A percentile compares a stretch with the other conserved stretches of the same genome.
Conservation (phyloP, 2,797 vertebrate genomes). For the Poeciliopsis gracilis region DNA sequence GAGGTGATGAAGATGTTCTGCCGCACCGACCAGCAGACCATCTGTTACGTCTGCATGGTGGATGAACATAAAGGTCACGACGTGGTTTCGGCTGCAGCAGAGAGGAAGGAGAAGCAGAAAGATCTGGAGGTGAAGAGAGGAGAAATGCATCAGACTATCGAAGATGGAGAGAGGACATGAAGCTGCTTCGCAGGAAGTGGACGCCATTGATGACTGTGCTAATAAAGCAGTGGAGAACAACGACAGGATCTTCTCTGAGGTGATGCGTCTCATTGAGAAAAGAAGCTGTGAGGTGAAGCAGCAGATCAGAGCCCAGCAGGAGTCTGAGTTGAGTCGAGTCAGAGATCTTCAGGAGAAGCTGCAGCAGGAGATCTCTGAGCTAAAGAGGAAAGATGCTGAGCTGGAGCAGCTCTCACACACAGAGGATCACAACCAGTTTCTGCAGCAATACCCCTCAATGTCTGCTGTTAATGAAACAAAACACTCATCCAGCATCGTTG, state of each 20-base stretch:
- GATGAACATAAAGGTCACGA: constrained; percentile 4
- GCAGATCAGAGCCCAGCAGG: not conserved
- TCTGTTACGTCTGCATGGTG: constrained; percentile 6
- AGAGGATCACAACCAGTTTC: constrained; percentile 3
- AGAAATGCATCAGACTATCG: too few species aligned
- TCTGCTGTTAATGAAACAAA: not conserved
- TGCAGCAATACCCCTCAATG: not conserved
- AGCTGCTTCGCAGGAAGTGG: constrained; percentile 1
- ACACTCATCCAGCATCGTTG: not conserved
- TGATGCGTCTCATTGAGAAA: not conserved
- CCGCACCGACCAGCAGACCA: not conserved
- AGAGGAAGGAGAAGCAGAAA: not conserved
- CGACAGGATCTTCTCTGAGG: not conserved
- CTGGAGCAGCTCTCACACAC: not conserved
- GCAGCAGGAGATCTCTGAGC: constrained; percentile 1
- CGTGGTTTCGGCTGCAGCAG: not conserved
- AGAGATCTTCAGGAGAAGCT: constrained; percentile 14
- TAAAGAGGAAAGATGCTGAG: constrained; percentile 5
- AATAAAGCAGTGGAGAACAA: not conserved
- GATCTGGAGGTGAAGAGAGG: too few species aligned
- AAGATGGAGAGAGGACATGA: not conserved
- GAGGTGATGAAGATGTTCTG: constrained; percentile 9
- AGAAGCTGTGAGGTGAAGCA: not conserved
- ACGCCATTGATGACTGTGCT: not conserved
- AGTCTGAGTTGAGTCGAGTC: not conserved